phyloP scores from a whole-genome alignment of 2,888 invertebrate species.

The Furcula furcula region DNA sequence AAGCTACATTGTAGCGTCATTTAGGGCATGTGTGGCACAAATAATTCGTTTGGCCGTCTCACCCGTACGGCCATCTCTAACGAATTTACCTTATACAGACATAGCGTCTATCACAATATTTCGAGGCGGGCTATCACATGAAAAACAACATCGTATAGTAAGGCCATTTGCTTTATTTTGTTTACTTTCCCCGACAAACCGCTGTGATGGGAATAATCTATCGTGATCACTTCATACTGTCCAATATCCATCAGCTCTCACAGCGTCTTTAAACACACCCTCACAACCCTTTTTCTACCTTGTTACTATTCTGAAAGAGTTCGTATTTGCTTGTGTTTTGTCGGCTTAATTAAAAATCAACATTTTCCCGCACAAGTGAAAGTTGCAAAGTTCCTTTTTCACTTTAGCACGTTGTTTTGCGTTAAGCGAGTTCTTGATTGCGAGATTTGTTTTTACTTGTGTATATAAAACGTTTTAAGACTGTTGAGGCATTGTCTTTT shows the following conservation, averaged over 20 bases:
- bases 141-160: too few relatives aligned
- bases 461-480: not conserved
- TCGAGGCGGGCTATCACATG: too few relatives aligned
- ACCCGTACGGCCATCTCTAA: too few relatives aligned
- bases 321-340: conserved; percentile 1
- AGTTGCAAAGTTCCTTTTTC: conserved; percentile 24
- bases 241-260: conserved; percentile 5
- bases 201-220: conserved; percentile 16
- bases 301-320: conserved; percentile 1
- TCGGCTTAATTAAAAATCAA: conserved; percentile 27
- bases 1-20: too few relatives aligned
- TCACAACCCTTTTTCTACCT: conserved; percentile 2
- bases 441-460: conserved; percentile 5
- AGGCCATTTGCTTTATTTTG: conserved; percentile 1
- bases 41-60: too few relatives aligned
- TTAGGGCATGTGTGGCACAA: too few relatives aligned
- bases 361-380: conserved; percentile 18
- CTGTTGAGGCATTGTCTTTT: not conserved
- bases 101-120: too few relatives aligned
- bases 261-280: conserved; percentile 8
- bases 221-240: conserved; percentile 18
- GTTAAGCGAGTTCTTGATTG: conserved; percentile 9
- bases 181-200: conserved; percentile 8
- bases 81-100: too few relatives aligned
- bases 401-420: conserved; percentile 18